Base-by-base conservation (phyloP, 2,888 invertebrate genomes). In the Tinea pellionella region DNA sequence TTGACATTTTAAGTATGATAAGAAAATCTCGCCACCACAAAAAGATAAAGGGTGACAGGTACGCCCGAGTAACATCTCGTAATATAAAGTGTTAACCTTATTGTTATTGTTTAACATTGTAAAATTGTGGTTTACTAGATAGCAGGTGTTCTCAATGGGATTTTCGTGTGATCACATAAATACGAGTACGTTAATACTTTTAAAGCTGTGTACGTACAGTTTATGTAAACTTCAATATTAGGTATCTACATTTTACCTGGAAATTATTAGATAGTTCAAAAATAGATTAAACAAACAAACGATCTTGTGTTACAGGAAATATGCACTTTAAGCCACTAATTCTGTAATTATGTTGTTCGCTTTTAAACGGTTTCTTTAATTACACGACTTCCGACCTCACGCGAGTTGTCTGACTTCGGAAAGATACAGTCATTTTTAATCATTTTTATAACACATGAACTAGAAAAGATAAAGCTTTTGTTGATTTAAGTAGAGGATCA, bases 401-500 rank as follows among this genome's bases (percentile, higher is more conserved):
- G 37, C 9, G 37, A 6, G 37, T 37, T 37, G 6, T 30, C 9
- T 37, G 9, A 37, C 37, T 37, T 37, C n/a, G 37, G 37, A 12
- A 37, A 24, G 24, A 24, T 24, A 9, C 13, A 15, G 47, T 47
- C 47, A 47, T 47, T n/a, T 47, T 16, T 47, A 47, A 47, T 47
- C 13, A 47, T 47, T 13, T 47, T 47, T 9, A 15, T 47, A 47
- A 16, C 47, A 47, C 13, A 47, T 47, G 47, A 47, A 47, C 47
- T 47, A 19, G 18, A 24, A 53, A 24, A 24, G 19, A 24, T 53
- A 53, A 53, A 53, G 18, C 66, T 68, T 62, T 60, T 81, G 79
- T 83, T 83, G 78, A 77, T 73, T 74, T 62, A 69, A 68, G 68
- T 66, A 71, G 66, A 77, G 74, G 72, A 77, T 79, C 77, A 3